A percentile compares a stretch with the other conserved stretches of the same genome.
phyloP scores from a whole-genome alignment of 1,140 invertebrate genomes.

The Teleogryllus occipitalis region DNA sequence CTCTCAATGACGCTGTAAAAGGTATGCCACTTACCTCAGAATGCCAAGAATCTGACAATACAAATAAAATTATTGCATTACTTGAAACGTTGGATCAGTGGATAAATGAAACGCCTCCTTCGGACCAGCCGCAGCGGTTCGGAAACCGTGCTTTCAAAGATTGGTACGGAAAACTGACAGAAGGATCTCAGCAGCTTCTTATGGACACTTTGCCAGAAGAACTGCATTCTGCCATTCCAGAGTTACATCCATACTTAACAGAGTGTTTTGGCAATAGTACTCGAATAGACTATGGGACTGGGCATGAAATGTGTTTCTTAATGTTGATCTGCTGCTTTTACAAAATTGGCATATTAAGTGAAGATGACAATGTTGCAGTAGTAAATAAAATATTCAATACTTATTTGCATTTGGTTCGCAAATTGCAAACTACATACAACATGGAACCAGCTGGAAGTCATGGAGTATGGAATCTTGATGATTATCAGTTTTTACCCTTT shows the following conservation, averaged over 20 bases:
- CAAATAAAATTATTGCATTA: slow-evolving; percentile 56
- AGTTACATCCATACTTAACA: slow-evolving; percentile 77
- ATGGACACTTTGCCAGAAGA: slow-evolving; percentile 55
- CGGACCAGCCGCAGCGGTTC: slow-evolving; percentile 91
- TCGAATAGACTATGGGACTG: slow-evolving; percentile 97
- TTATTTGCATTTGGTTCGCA: slow-evolving; percentile 80
- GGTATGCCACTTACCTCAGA: not conserved
- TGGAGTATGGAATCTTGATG: slow-evolving; percentile 96
- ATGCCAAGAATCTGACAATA: slow-evolving; percentile 32
- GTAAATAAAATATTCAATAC: slow-evolving; percentile 66
- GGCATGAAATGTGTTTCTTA: slow-evolving; percentile 94
- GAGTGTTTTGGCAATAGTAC: slow-evolving; percentile 95
- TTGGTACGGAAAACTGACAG: slow-evolving; percentile 68
- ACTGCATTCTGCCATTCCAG: slow-evolving; percentile 62
- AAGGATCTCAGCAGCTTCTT: slow-evolving; percentile 46
- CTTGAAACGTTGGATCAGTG: slow-evolving; percentile 64
- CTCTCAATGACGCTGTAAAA: not conserved
- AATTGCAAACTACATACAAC: slow-evolving; percentile 81
- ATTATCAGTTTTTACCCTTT: slow-evolving; percentile 98
- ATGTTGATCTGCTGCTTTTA: slow-evolving; percentile 93
- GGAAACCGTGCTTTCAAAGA: slow-evolving; percentile 87
- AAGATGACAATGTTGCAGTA: slow-evolving; percentile 67
- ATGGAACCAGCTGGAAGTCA: slow-evolving; percentile 99
- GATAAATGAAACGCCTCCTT: slow-evolving; percentile 77
- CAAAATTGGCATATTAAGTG: slow-evolving; percentile 71